These are phyloP conservation scores for Achatina immaculata DNA, from an alignment of 1,140 invertebrate species.

Conservation along the genomic window DNA sequence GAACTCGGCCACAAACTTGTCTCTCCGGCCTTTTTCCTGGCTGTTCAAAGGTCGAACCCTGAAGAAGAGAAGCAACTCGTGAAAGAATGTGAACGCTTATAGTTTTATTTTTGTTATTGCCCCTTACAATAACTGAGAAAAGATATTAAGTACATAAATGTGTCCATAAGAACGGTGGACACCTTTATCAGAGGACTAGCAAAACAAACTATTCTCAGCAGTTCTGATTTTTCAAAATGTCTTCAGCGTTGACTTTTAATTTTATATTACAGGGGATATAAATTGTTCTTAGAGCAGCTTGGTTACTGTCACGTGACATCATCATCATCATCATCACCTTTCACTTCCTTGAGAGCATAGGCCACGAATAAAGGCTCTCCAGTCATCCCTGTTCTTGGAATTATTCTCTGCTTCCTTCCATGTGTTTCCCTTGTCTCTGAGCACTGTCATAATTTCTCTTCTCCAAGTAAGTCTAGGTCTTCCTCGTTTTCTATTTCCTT, in stretches of 20 bases:
- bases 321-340: no score
- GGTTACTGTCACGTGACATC: no score
- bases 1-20: conserved; percentile 54
- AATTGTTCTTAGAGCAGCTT: no score
- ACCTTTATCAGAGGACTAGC: background rate
- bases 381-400: no score
- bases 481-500: no score
- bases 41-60: conserved; percentile 64
- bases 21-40: conserved; percentile 57
- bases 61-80: conserved; percentile 24
- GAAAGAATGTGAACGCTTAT: conserved; percentile 2
- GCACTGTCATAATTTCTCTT: no score
- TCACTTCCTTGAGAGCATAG: no score
- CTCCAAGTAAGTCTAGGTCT: no score
- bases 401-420: no score
- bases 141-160: background rate
- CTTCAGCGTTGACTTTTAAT: background rate
- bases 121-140: background rate
- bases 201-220: background rate
- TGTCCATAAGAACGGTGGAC: background rate
- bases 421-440: no score
- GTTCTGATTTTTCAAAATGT: background rate
- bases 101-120: background rate
- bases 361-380: no score
- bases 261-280: background rate